Evolutionary conservation across 2,888 invertebrate species (phyloP).

Genomic region (Napeogenes inachia): DNA sequence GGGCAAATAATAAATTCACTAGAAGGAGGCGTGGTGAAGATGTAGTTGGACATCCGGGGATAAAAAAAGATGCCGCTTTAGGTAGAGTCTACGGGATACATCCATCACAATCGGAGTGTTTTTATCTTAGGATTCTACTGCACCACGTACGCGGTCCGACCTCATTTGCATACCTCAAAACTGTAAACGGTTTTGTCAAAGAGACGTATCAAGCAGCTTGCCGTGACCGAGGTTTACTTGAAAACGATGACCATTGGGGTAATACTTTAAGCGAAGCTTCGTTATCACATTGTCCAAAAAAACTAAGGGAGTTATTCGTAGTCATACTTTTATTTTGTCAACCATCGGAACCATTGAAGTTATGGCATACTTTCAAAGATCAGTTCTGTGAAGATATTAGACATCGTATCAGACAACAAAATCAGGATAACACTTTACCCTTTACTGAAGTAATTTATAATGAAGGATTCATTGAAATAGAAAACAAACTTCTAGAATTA

Average conservation of each 20-base stretch:
- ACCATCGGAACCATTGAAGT: conserved; percentile 22
- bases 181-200: conserved; percentile 32
- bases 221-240: conserved; percentile 27
- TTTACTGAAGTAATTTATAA: conserved; percentile 2
- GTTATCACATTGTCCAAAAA: conserved; percentile 21
- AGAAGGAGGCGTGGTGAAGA: conserved; percentile 25
- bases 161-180: conserved; percentile 33
- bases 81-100: conserved; percentile 38
- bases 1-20: conserved; percentile 25
- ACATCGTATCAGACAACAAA: conserved; percentile 27
- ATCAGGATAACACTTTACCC: conserved; percentile 12
- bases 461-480: conserved; percentile 22
- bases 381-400: conserved; percentile 17
- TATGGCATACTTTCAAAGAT: conserved; percentile 17
- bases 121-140: conserved; percentile 33
- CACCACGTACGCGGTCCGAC: conserved; percentile 17
- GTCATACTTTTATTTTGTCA: conserved; percentile 31
- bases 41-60: conserved; percentile 29
- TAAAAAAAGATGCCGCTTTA: conserved; percentile 32
- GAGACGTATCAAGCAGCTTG: conserved; percentile 30
- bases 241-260: conserved; percentile 7
- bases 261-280: conserved; percentile 26
- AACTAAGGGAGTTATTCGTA: conserved; percentile 33
- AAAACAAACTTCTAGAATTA: conserved; percentile 29
- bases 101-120: conserved; percentile 32